Evolutionary conservation across 2,113 vertebrate species (phyloP).

Genomic region (Anoplopoma fimbria): DNA sequence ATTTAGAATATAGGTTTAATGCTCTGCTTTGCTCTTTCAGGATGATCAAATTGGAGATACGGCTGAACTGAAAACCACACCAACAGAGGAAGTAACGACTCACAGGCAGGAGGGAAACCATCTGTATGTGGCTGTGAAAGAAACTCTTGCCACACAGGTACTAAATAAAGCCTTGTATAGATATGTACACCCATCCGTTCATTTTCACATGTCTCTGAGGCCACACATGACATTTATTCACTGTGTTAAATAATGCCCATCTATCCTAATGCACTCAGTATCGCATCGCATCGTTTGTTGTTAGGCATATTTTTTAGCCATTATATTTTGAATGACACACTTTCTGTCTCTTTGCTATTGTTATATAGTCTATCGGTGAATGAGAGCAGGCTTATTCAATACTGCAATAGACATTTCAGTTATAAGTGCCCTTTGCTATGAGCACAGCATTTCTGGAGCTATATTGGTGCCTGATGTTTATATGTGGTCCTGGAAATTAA

Average conservation of each 20-base stretch:
- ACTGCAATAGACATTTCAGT: conserved; percentile 12
- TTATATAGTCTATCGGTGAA: conserved; percentile 14
- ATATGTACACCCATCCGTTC: not conserved
- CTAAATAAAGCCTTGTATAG: not conserved
- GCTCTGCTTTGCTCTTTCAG: conserved; percentile 53
- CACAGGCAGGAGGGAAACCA: conserved; percentile 69
- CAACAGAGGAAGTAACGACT: conserved; percentile 64
- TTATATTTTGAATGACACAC: conserved; percentile 35
- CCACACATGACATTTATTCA: conserved; percentile 18
- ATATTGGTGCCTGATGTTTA: not conserved
- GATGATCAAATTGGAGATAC: conserved; percentile 65
- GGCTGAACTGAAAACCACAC: conserved; percentile 59
- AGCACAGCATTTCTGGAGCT: conserved; percentile 12
- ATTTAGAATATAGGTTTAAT: conserved; percentile 4
- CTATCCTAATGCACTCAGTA: not conserved
- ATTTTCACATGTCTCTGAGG: conserved; percentile 21
- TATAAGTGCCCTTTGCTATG: conserved; percentile 14
- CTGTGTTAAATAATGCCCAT: conserved; percentile 5
- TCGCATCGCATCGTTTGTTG: not conserved
- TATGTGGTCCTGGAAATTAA: conserved; percentile 7
- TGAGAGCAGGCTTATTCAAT: not conserved
- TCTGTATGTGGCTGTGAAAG: conserved; percentile 47
- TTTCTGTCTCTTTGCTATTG: conserved; percentile 10
- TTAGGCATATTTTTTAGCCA: conserved; percentile 25
- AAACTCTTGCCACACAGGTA: conserved; percentile 80